phyloP scores from a whole-genome alignment of 1,140 invertebrate genomes.

The Leptoteleia sp. region DNA sequence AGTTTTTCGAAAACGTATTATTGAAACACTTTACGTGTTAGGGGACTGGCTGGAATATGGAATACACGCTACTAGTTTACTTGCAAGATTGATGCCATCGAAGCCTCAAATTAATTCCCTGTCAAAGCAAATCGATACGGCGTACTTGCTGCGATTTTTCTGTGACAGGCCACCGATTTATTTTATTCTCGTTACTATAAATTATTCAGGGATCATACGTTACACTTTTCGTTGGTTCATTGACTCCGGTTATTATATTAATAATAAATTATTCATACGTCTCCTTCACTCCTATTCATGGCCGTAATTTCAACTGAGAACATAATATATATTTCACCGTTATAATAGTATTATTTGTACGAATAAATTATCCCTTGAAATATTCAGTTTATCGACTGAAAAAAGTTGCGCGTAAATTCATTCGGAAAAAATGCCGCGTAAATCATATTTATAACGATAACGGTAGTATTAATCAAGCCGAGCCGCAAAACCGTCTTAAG shows the following conservation, averaged over 20 bases:
- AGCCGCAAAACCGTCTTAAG: conserved; percentile 17
- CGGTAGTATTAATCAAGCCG: conserved; percentile 6
- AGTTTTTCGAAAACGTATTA: conserved; percentile 24
- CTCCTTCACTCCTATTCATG: background rate
- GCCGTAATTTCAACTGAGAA: too few relatives aligned
- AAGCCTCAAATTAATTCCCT: conserved; percentile 63
- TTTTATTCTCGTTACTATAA: conserved; percentile 44
- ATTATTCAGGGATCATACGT: conserved; percentile 49
- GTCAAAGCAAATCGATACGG: conserved; percentile 61
- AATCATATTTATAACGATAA: conserved; percentile 16
- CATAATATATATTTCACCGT: too few relatives aligned
- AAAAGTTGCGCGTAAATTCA: background rate
- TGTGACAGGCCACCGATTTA: conserved; percentile 50
- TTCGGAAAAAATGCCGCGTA: background rate
- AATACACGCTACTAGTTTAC: conserved; percentile 49
- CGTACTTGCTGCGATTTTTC: conserved; percentile 57
- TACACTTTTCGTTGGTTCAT: conserved; percentile 7
- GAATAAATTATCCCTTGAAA: background rate
- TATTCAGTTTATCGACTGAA: background rate
- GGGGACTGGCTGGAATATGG: conserved; percentile 39
- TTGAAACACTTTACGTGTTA: conserved; percentile 50
- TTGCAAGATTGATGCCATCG: conserved; percentile 51
- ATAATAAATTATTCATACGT: background rate
- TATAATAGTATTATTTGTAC: background rate
- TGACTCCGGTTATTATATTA: background rate